Evolutionary conservation across 1,140 invertebrate species (phyloP), one percentile per base, ranked within the genome.

Genomic region (Drosophila guanche): DNA sequence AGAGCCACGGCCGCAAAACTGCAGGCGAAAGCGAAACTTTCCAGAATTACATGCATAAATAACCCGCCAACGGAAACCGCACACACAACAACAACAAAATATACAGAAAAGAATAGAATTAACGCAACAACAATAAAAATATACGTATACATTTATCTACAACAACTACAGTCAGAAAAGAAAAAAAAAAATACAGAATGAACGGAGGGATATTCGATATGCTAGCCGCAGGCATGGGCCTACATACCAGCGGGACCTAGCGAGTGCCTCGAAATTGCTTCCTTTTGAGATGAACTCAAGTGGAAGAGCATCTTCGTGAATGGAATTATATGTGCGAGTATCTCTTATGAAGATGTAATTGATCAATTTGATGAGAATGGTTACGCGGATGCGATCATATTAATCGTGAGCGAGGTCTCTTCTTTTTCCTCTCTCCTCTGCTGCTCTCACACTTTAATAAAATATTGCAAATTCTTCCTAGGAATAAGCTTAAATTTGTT

Each of bases 311-410:
- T 60, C 55, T 67, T 67, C 67, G 65, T 43, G 62, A 16, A 25
- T 46, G 65, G 65, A 68, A 68, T 68, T 68, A 20, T 20, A 20
- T 20, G 16, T 20, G 16, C 16, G 16, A 20, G 16, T 20, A 68
- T 68, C 62, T 67, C 23, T 63, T 46, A 68, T 67, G 65, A 68
- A 68, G 62, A 68, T 68, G 61, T 68, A 67, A 68, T 68, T 68
- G 65, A 68, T 68, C 67, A 68, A 67, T 55, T 42, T 20, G 12
- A 25, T 61, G 57, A 25, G 10, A 58, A 23, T 43, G 62, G 59
- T 7, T 33, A 37, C 0, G 10, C 8, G 8, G 0, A 3, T 8
- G 27, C 29, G 29, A 63, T 61, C 56, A 16, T n/a, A 6, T 27
- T 33, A 29, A 61, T 0, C 16, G 16, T 20, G 16, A 20, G 16